phyloP scores from a whole-genome alignment of 2,888 invertebrate genomes.

The Lamellibrachia satsuma region DNA sequence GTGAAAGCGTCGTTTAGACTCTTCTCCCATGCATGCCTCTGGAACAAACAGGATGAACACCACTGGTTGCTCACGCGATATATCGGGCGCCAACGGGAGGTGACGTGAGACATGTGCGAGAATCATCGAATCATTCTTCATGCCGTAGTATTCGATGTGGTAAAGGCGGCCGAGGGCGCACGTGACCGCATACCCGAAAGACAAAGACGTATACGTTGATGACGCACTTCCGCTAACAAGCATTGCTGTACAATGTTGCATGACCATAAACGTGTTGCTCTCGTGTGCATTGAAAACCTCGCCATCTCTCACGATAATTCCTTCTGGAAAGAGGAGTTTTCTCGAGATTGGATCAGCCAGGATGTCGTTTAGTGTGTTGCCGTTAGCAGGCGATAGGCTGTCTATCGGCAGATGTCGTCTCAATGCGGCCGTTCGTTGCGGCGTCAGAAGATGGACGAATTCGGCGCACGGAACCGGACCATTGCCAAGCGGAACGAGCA shows the following conservation, averaged over 20 bases:
- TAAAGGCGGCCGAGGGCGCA: not conserved
- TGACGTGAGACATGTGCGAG: not conserved
- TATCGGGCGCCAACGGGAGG: not conserved
- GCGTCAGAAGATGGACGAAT: not conserved
- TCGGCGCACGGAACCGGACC: not conserved
- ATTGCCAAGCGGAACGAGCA: not conserved
- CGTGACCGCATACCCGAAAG: not conserved
- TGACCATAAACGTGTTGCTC: not conserved
- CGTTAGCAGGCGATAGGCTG: not conserved
- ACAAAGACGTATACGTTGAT: not conserved
- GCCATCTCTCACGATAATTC: not conserved
- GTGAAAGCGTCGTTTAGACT: not conserved
- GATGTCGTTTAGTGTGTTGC: not conserved
- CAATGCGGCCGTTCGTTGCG: not conserved
- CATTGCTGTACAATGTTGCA: not conserved
- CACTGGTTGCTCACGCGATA: not conserved
- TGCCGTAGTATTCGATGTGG: not conserved
- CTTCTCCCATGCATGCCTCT: not conserved
- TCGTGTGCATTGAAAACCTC: not conserved
- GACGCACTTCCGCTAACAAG: slow-evolving; percentile 10
- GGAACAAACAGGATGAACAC: not conserved
- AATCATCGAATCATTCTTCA: not conserved
- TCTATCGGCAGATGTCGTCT: not conserved
- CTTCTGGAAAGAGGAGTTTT: not conserved
- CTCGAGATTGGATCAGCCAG: not conserved